Evolutionary conservation across 2,888 invertebrate species (phyloP), one percentile per base, ranked within the genome.

Genomic region (Diaphora mendica): DNA sequence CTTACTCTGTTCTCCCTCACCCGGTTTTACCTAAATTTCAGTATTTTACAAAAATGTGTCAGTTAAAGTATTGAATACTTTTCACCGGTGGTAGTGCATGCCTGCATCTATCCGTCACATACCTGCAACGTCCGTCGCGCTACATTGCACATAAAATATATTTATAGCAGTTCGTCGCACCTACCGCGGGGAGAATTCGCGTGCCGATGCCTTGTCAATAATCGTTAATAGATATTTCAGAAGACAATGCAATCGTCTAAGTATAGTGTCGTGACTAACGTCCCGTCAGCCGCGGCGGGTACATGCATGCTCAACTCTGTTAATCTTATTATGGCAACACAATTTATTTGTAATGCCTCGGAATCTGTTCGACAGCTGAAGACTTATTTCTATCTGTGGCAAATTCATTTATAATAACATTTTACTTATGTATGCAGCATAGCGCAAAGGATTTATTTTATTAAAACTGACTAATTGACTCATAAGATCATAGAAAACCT

Each of bases 151-250:
- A 93, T 94, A 90, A 93, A 93, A 88, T 93, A 94, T 95, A 95
- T 94, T 94, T 91, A 95, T 95, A 95, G 94, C 91, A 93, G 94
- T 95, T 93, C 94, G 94, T 91, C 94, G 95, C 94, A 95, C 94
- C 94, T 95, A 93, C 93, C 91, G 92, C 91, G 89, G 89, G 90
- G 89, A 92, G 93, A 91, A 95, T 92, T 94, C 90, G 95, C 95
- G 91, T 95, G 93, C 95, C 95, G 94, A 95, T 95, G 93, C 94
- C 94, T 93, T 95, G 95, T 95, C 95, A 95, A 95, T 95, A 95
- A 95, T 95, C 93, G 92, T 93, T 95, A 95, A 95, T 95, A 95
- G 95, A 95, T 94, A 95, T 95, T 94, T 95, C 93, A 95, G 95
- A 95, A 94, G 94, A 95, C 95, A 95, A 95, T 95, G 94, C 95